Base-by-base conservation (phyloP, 2,888 invertebrate species). In the Agapetus fuscipes region DNA sequence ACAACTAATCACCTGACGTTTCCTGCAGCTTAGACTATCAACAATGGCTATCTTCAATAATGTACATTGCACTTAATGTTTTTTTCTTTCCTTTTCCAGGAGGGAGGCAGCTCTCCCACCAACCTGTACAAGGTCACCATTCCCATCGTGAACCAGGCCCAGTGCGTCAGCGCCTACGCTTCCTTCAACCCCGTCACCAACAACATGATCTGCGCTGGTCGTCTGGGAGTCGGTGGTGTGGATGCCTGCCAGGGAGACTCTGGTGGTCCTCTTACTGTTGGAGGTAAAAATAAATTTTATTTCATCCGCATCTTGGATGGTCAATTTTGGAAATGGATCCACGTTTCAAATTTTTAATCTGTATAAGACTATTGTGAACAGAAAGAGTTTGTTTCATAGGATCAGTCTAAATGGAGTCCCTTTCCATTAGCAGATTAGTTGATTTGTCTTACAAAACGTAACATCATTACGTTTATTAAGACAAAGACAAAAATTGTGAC, bases 171-270 rank as follows among this genome's bases (percentile, higher is more conserved):
- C 3, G 30, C 42, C 3, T 45, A 45, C 17, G 10, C 33, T 9
- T 34, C 28, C 5, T 16, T 30, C 12, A 39, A 42, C 29, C 9
- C 17, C 17, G 51, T 68, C 49, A 64, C 66, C 4, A 30, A 15
- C 3, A 59, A 52, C 48, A 68, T 68, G 68, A 48, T 68, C 30
- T 69, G 68, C 49, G 63, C 68, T 0, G 68, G 68, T 0, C 35
- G 61, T 2, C 50, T 64, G 0, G 61, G 57, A n/a, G 34, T 57
- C 2, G 66, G 66, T 49, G 66, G 66, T 61, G 54, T 53, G 17
- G 67, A 66, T 52, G 60, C 66, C 9, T 69, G 68, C 38, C 62
- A 67, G 49, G 73, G 72, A 12, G 74, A 74, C 58, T 68, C 69
- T 48, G 74, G 74, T 0, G 74, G 74, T 1, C 72, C 74, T 20